Base-by-base conservation (phyloP, 2,797 vertebrate species). In the Carapus acus region DNA sequence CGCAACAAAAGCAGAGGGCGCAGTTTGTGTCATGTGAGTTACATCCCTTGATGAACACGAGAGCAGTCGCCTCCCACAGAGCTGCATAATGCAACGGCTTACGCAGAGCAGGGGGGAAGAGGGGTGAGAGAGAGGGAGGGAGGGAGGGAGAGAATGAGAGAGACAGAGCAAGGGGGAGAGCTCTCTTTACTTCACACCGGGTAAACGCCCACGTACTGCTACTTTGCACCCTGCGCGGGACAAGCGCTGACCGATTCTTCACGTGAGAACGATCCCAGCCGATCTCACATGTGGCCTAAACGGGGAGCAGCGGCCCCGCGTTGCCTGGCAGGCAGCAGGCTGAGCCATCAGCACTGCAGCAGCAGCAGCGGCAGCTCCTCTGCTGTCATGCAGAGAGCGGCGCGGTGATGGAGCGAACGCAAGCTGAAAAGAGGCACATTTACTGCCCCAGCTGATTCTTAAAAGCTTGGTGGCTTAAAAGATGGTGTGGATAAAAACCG, bases 341-440 rank as follows among this genome's bases (percentile, higher is more conserved):
- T 84, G 81, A 82, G 83, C 80, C 23, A 54, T 73, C 54, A 54
- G 70, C 75, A 49, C 67, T 73, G 68, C 78, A 77, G 81, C 81
- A 74, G 76, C 77, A 74, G 63, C 23, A 52, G 64, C 42, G 9
- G 24, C 24, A 27, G 24, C 24, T 27, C 4, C 24, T 9, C 5
- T 2, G 31, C 57, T 14, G 37, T 48, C 50, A 60, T 51, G 66
- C 73, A 49, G 54, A 23, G 34, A 62, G 42, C 20, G 51, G 17
- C 52, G n/a, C n/a, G 39, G 62, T 78, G 80, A 78, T 77, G 42
- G 54, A 79, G 77, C 44, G 78, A 53, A 31, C 60, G 57, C 33
- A 62, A 22, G 57, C 53, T 50, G 64, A 31, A 54, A 56, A 43
- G 48, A 44, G 70, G 54, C 65, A 54, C 48, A 40, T 72, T 49